These are phyloP conservation scores for Polia nebulosa DNA, from an alignment of 2,888 invertebrate genomes.

Conservation along the genomic window DNA sequence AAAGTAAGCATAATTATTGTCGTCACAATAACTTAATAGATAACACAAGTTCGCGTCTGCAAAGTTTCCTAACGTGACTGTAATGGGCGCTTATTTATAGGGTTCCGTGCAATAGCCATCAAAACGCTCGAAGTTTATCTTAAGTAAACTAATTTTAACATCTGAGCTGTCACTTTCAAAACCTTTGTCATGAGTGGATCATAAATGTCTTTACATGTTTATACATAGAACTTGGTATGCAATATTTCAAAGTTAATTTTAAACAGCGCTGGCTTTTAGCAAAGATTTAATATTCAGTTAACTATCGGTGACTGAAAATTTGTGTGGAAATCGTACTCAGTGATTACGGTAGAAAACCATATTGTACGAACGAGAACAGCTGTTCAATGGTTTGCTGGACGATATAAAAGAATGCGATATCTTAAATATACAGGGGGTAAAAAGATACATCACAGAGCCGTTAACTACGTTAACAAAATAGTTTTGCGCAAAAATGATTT, in stretches of 20 bases:
- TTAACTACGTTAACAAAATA: too few species aligned
- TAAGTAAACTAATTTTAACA: constrained; percentile 19
- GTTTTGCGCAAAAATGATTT: too few species aligned
- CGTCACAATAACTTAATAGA: constrained; percentile 74
- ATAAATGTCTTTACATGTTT: neutral
- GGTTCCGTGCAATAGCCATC: constrained; percentile 36
- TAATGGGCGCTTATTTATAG: constrained; percentile 50
- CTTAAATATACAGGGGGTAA: too few species aligned
- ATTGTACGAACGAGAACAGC: too few species aligned
- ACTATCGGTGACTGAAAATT: neutral
- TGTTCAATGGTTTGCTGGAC: too few species aligned
- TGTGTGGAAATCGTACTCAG: neutral
- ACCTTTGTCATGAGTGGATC: constrained; percentile 5
- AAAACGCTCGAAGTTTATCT: constrained; percentile 20
- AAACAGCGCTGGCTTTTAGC: neutral
- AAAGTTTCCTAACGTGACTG: constrained; percentile 61
- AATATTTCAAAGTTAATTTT: neutral
- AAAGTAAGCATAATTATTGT: constrained; percentile 69
- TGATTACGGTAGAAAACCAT: too few species aligned
- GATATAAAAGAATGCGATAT: too few species aligned
- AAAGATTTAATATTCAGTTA: neutral
- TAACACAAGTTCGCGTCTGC: constrained; percentile 72
- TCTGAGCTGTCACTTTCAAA: constrained; percentile 10
- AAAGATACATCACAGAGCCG: too few species aligned
- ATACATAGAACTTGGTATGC: neutral